Base-by-base conservation (phyloP, 2,797 vertebrate genomes). In the Tarsius wallacei region DNA sequence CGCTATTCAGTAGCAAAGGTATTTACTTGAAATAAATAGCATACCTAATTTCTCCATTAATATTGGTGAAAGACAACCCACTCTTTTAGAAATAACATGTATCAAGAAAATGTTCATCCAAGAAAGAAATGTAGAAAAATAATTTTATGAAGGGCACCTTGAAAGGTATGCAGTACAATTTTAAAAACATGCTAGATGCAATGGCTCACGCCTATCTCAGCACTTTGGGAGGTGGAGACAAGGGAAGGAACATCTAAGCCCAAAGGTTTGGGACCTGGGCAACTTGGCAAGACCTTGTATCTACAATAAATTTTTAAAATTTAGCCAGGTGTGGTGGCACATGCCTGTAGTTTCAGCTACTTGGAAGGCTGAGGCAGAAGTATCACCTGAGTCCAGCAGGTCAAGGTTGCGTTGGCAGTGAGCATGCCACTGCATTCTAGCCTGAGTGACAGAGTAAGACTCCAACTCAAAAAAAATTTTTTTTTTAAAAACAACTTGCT, bases 41-140 rank as follows among this genome's bases (percentile, higher is more conserved):
- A 64, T 7, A 71, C 64, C 14, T 73, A 59, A 28, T 33, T 91
- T 95, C 95, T 95, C 63, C 47, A 97, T 63, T 94, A 93, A 97
- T 53, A 80, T 15, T 82, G 31, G 73, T 84, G 7, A 91, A 96
- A 97, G 13, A 96, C 4, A 91, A 96, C 19, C 31, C 68, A 85
- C 31, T 94, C 53, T 90, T 86, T 84, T 51, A 74, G 85, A 94
- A 95, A 96, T 0, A 93, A 1, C 24, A 21, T 26, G 51, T 68
- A 68, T 66, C 63, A 91, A 89, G 73, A 91, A 91, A 94, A 94
- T 66, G 15, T 80, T 93, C 74, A 76, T 17, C 26, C 14, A 81
- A 93, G 42, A 95, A 93, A 93, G 51, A 89, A 55, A 90, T 51
- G 24, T 68, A 90, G 68, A 42, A 42, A 42, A 42, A 42, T 42